Conservation (phyloP, 2,797 vertebrate species). For the Lepus townsendii region DNA sequence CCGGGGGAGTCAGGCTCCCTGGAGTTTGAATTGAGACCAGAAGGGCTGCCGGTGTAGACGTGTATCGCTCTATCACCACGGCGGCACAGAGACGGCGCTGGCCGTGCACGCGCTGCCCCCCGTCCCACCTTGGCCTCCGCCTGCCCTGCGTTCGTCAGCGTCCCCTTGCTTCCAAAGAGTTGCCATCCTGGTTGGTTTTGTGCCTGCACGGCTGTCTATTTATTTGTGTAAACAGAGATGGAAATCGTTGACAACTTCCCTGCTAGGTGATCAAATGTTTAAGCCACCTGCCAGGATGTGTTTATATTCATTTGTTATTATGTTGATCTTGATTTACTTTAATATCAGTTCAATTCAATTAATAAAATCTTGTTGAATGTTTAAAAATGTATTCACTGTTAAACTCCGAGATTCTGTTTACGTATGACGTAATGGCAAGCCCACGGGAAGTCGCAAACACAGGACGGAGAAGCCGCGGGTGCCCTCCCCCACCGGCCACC, state of each 20-base stretch:
- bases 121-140: fast-evolving
- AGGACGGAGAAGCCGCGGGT: not conserved
- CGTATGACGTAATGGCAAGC: not conserved
- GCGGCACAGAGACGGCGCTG: fast-evolving
- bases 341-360: slow-evolving; percentile 55
- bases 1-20: not conserved
- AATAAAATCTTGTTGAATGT: slow-evolving; percentile 8
- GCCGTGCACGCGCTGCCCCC: fast-evolving
- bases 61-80: no score
- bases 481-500: not conserved
- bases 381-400: not conserved
- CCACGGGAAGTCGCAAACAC: not conserved
- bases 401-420: not conserved
- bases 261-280: not conserved
- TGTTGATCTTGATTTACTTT: slow-evolving; percentile 55
- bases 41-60: fast-evolving
- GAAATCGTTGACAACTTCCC: not conserved
- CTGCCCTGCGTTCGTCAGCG: fast-evolving
- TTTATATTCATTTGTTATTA: slow-evolving; percentile 39
- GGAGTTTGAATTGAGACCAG: not conserved
- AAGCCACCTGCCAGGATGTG: slow-evolving; percentile 34
- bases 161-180: fast-evolving
- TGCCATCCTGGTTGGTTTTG: fast-evolving
- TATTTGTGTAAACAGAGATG: not conserved
- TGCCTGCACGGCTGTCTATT: not conserved